Evolutionary conservation across 1,140 invertebrate genomes (phyloP).

Genomic region (Drosophila seguyi): DNA sequence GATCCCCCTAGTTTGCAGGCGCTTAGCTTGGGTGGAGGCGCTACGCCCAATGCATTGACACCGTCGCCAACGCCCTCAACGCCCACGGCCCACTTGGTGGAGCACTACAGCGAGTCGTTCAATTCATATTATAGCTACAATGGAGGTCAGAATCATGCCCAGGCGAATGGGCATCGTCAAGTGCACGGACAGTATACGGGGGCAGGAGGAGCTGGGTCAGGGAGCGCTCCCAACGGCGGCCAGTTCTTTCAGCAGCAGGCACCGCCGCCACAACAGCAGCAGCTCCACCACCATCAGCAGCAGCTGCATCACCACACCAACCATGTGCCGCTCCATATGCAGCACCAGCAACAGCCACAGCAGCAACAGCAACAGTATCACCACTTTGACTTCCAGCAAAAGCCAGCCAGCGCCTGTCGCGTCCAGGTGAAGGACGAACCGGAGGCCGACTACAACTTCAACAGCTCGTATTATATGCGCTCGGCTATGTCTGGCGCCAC

Average conservation of each 20-base stretch:
- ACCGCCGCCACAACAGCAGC: slow-evolving; percentile 33
- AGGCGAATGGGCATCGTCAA: slow-evolving; percentile 38
- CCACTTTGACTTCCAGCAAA: slow-evolving; percentile 65
- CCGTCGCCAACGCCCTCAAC: slow-evolving; percentile 74
- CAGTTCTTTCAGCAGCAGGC: slow-evolving; percentile 59
- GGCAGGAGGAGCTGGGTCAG: slow-evolving; percentile 16
- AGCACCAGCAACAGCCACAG: slow-evolving; percentile 41
- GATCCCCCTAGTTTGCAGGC: slow-evolving; percentile 72
- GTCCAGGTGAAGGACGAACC: slow-evolving; percentile 66
- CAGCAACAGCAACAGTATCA: slow-evolving; percentile 63
- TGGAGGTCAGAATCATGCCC: slow-evolving; percentile 41
- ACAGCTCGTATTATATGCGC: slow-evolving; percentile 78
- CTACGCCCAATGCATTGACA: slow-evolving; percentile 65
- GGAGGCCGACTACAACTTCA: slow-evolving; percentile 75
- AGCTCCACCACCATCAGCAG: slow-evolving; percentile 27
- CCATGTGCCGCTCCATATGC: slow-evolving; percentile 41
- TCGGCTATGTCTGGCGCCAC: slow-evolving; percentile 48
- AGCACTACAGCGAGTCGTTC: slow-evolving; percentile 71
- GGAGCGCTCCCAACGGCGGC: slow-evolving; percentile 12
- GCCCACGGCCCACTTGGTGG: slow-evolving; percentile 57
- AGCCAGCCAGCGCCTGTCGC: slow-evolving; percentile 54
- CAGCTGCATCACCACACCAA: slow-evolving; percentile 37
- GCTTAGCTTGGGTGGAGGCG: slow-evolving; percentile 50
- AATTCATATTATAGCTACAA: slow-evolving; percentile 73
- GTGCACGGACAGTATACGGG: slow-evolving; percentile 50